These are phyloP conservation scores for Argynnis bischoffii DNA, from an alignment of 2,888 invertebrate species.

Conservation along the genomic window DNA sequence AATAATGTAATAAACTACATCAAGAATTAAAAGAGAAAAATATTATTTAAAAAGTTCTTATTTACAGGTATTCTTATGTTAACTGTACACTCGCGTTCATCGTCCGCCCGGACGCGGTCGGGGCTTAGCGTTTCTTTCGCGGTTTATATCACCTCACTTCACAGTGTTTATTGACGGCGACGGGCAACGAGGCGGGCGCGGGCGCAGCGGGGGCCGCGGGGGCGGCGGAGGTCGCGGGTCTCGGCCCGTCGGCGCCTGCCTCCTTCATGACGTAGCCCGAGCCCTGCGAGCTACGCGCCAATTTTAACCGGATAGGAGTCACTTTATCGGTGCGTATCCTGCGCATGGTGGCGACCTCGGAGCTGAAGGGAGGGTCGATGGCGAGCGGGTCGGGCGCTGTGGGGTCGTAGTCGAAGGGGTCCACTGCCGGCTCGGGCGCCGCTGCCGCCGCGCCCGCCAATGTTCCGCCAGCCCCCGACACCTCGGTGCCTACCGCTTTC, in stretches of 20 bases:
- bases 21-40: slow-evolving; percentile 51
- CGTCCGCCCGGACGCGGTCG: slow-evolving; percentile 14
- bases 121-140: slow-evolving; percentile 40
- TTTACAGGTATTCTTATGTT: slow-evolving; percentile 59
- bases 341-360: slow-evolving; percentile 71
- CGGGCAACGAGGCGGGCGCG: slow-evolving; percentile 54
- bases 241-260: slow-evolving; percentile 56
- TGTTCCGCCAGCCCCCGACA: slow-evolving; percentile 49
- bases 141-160: slow-evolving; percentile 92
- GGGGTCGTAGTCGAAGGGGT: slow-evolving; percentile 76
- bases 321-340: slow-evolving; percentile 86
- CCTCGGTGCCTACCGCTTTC: slow-evolving; percentile 56
- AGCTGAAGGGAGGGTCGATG: slow-evolving; percentile 68
- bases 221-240: slow-evolving; percentile 46
- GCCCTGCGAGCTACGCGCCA: slow-evolving; percentile 91
- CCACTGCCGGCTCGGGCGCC: slow-evolving; percentile 60
- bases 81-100: slow-evolving; percentile 42
- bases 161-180: slow-evolving; percentile 89
- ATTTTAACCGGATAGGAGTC: slow-evolving; percentile 91
- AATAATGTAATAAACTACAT: slow-evolving; percentile 69
- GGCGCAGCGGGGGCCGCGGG: slow-evolving; percentile 40
- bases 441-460: slow-evolving; percentile 51
- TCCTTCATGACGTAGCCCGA: slow-evolving; percentile 85
- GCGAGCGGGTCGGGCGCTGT: slow-evolving; percentile 73
- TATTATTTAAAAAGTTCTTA: slow-evolving; percentile 52